These are phyloP conservation scores for Drosophila formosana DNA, from an alignment of 2,888 invertebrate species.

Conservation along the genomic window DNA sequence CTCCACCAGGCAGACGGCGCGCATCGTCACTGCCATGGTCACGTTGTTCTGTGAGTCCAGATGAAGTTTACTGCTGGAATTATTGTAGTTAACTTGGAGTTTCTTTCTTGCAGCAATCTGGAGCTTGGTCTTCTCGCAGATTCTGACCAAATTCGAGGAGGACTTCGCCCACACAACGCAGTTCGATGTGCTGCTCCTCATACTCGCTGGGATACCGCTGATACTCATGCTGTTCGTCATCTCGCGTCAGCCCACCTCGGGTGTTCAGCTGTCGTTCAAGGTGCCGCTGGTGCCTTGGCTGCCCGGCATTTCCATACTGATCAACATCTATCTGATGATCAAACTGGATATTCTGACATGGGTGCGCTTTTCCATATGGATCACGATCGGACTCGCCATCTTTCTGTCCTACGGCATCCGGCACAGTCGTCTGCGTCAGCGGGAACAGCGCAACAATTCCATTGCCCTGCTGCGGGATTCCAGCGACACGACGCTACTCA, in stretches of 20 bases:
- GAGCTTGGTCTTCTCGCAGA: conserved; percentile 75
- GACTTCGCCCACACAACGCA: conserved; percentile 52
- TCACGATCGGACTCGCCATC: conserved; percentile 89
- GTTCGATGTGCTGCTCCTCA: conserved; percentile 59
- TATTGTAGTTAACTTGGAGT: not conserved
- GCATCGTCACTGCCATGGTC: conserved; percentile 85
- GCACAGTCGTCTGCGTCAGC: conserved; percentile 85
- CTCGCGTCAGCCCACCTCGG: conserved; percentile 88
- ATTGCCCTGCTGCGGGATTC: conserved; percentile 55
- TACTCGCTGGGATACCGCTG: conserved; percentile 65
- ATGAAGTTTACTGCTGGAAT: rapidly evolving
- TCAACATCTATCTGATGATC: conserved; percentile 93
- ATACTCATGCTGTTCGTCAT: conserved; percentile 86
- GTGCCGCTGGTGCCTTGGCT: conserved; percentile 93
- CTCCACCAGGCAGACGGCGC: conserved; percentile 85
- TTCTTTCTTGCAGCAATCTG: conserved; percentile 67
- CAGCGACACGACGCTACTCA: conserved; percentile 60
- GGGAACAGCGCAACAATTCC: conserved; percentile 61
- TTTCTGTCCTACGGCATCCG: conserved; percentile 88
- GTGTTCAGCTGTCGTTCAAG: conserved; percentile 88
- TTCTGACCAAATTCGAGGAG: conserved; percentile 78
- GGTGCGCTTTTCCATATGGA: conserved; percentile 93
- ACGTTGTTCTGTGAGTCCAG: conserved; percentile 84
- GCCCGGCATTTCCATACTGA: conserved; percentile 92
- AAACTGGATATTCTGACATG: conserved; percentile 89